Evolutionary conservation across 2,113 vertebrate species (phyloP).

Genomic region (Oryzias javanicus): DNA sequence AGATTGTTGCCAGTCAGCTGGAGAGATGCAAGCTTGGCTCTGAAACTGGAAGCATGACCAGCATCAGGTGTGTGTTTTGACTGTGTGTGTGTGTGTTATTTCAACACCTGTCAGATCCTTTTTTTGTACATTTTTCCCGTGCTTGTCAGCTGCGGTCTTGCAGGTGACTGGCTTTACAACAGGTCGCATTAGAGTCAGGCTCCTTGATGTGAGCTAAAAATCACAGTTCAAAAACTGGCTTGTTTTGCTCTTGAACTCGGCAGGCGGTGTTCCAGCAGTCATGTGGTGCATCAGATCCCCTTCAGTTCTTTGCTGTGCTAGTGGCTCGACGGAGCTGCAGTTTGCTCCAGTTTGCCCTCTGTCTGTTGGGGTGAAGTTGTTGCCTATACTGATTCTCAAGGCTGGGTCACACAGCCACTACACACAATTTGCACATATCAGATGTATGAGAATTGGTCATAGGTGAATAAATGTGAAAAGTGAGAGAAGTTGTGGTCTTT

Average conservation of each 20-base stretch:
- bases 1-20: conserved; percentile 97
- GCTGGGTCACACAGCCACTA: too few relatives aligned
- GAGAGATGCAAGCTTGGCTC: conserved; percentile 99
- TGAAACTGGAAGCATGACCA: conserved; percentile 98
- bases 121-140: conserved; percentile 19
- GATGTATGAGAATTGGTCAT: too few relatives aligned
- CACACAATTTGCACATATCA: too few relatives aligned
- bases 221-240: neutral
- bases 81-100: conserved; percentile 22
- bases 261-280: neutral
- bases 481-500: too few relatives aligned
- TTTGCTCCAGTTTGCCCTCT: neutral
- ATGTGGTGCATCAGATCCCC: neutral
- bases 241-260: conserved; percentile 12
- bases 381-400: too few relatives aligned
- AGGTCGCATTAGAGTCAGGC: conserved; percentile 18
- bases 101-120: conserved; percentile 37
- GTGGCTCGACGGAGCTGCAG: neutral
- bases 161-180: conserved; percentile 44
- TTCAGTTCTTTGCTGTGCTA: neutral
- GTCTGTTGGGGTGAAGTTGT: neutral
- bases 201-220: conserved; percentile 22
- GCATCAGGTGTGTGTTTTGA: conserved; percentile 86
- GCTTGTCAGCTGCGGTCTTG: conserved; percentile 49
- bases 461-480: too few relatives aligned